Evolutionary conservation across 1,140 invertebrate genomes (phyloP).

Genomic region (Drosophila suzukii): DNA sequence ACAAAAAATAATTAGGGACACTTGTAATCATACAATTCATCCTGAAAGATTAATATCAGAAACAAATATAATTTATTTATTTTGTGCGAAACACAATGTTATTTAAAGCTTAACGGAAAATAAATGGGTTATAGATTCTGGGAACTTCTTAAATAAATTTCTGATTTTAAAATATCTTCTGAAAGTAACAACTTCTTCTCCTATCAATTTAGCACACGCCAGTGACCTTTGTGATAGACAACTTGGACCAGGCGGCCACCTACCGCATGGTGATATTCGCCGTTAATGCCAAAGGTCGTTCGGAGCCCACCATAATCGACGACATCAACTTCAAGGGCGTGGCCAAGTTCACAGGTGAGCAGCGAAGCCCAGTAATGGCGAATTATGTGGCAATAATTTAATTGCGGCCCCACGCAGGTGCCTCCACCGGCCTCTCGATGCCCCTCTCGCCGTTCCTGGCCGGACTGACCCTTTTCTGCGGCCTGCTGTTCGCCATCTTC

Average conservation of each 20-base stretch:
- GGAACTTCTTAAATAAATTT: not conserved
- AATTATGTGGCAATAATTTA: slow-evolving; percentile 29
- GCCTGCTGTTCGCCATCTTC: slow-evolving; percentile 88
- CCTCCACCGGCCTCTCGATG: slow-evolving; percentile 85
- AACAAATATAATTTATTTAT: no score
- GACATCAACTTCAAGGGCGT: slow-evolving; percentile 92
- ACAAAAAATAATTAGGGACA: no score
- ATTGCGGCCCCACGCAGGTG: slow-evolving; percentile 83
- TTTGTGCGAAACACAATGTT: no score
- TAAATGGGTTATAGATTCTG: not conserved
- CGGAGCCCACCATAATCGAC: slow-evolving; percentile 91
- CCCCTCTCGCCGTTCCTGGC: slow-evolving; percentile 90
- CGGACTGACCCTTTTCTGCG: slow-evolving; percentile 89
- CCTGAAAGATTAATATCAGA: no score
- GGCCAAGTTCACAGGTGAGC: slow-evolving; percentile 88
- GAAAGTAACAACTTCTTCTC: not conserved
- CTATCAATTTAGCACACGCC: slow-evolving; percentile 84
- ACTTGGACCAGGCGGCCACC: slow-evolving; percentile 90
- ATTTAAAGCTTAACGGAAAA: no score
- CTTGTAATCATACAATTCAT: no score
- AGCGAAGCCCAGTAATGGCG: slow-evolving; percentile 25
- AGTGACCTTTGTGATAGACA: slow-evolving; percentile 90
- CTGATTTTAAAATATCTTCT: not conserved
- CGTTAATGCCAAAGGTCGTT: slow-evolving; percentile 93
- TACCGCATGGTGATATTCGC: slow-evolving; percentile 92